These are phyloP conservation scores for Micrastur ruficollis DNA, from an alignment of 2,797 vertebrate species.

Conservation along the genomic window DNA sequence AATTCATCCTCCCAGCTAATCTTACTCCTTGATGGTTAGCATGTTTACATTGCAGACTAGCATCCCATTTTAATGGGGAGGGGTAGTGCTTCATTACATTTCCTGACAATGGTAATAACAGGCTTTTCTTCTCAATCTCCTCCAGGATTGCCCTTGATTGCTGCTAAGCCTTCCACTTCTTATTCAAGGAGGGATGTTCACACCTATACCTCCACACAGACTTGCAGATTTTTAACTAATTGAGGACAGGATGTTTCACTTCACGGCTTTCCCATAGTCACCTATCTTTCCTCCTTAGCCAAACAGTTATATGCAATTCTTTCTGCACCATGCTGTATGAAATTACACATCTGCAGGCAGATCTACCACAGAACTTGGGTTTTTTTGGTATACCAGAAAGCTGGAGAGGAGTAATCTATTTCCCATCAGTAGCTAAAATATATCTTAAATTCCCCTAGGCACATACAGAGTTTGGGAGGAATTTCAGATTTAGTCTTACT, in stretches of 20 bases:
- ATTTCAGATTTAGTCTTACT: not conserved
- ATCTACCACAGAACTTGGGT: not conserved
- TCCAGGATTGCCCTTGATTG: not conserved
- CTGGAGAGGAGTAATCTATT: not conserved
- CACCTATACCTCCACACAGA: not conserved
- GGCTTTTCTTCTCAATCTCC: not conserved
- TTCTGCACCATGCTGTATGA: not conserved
- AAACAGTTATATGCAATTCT: not conserved
- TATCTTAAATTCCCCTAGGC: not conserved
- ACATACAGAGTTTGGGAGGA: not conserved
- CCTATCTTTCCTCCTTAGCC: not conserved
- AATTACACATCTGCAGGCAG: not conserved
- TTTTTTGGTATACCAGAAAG: not conserved
- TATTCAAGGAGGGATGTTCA: not conserved
- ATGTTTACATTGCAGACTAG: not conserved
- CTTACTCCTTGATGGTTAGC: not conserved
- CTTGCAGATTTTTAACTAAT: not conserved
- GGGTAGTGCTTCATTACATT: not conserved
- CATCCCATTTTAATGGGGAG: not conserved
- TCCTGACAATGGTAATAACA: not conserved
- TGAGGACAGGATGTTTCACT: not conserved
- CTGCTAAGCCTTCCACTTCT: not conserved
- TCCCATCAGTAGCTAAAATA: not conserved
- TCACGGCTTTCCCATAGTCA: not conserved
- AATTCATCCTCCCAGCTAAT: not conserved